Conservation (phyloP, 2,888 invertebrate genomes). For the Nipponacmea schrenckii region DNA sequence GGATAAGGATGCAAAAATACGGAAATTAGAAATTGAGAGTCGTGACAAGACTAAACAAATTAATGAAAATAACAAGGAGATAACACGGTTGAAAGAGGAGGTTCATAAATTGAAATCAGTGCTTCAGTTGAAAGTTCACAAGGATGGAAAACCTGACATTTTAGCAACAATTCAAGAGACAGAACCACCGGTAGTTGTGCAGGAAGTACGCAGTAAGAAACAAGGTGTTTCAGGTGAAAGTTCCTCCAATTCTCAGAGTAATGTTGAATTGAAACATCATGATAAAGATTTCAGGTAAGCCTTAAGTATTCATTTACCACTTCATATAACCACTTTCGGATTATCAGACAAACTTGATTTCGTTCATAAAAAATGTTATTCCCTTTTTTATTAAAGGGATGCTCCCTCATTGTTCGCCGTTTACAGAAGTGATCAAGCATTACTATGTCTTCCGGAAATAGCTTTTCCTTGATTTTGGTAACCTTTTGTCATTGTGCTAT, state of each 20-base stretch:
- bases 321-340: neutral
- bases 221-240: slow-evolving; percentile 84
- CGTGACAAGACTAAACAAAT: slow-evolving; percentile 72
- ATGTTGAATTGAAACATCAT: slow-evolving; percentile 69
- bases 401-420: no score
- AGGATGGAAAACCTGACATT: slow-evolving; percentile 70
- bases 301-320: neutral
- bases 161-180: slow-evolving; percentile 73
- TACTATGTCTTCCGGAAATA: no score
- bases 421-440: no score
- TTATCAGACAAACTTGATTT: no score
- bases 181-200: slow-evolving; percentile 70
- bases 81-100: slow-evolving; percentile 75
- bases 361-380: no score
- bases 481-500: no score
- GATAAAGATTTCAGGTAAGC: slow-evolving; percentile 78
- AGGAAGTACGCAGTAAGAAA: slow-evolving; percentile 71
- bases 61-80: slow-evolving; percentile 74
- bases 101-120: slow-evolving; percentile 77
- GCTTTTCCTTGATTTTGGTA: no score
- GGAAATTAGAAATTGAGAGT: slow-evolving; percentile 72
- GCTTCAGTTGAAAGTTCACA: slow-evolving; percentile 68
- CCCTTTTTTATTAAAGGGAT: no score
- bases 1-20: slow-evolving; percentile 71
- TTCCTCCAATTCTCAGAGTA: slow-evolving; percentile 64